phyloP scores from a whole-genome alignment of 1,140 invertebrate genomes.

The Drosophila teissieri region DNA sequence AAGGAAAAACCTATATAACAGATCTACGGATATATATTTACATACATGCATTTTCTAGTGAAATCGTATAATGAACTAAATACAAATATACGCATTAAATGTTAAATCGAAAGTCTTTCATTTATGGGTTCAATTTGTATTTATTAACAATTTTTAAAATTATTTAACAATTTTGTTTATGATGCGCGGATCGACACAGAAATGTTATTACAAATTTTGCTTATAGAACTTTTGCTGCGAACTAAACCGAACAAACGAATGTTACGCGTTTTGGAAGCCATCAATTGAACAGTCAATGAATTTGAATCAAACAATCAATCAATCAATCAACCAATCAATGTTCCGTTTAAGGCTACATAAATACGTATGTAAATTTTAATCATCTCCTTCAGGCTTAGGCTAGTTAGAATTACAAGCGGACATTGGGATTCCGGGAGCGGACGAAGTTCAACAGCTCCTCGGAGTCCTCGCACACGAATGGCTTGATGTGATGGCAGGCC shows the following conservation, averaged over 20 bases:
- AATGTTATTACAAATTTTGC: conserved; percentile 68
- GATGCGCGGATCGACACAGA: conserved; percentile 54
- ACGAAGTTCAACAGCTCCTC: conserved; percentile 96
- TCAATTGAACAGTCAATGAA: conserved; percentile 56
- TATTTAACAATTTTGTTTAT: conserved; percentile 81
- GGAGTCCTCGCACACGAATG: conserved; percentile 96
- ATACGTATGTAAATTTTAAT: conserved; percentile 66
- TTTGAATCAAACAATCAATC: conserved; percentile 38
- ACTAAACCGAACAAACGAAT: conserved; percentile 68
- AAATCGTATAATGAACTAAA: conserved; percentile 66
- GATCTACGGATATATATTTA: conserved; percentile 66
- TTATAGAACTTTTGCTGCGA: conserved; percentile 60
- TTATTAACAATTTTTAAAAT: conserved; percentile 81
- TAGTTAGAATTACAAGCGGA: conserved; percentile 89
- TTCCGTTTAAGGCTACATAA: conserved; percentile 78
- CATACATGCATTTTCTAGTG: conserved; percentile 83
- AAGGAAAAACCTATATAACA: conserved; percentile 49
- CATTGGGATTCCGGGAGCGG: conserved; percentile 92
- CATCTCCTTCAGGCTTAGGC: conserved; percentile 40
- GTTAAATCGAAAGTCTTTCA: conserved; percentile 34
- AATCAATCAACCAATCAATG: conserved; percentile 55
- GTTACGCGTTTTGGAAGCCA: conserved; percentile 54
- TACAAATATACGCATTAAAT: conserved; percentile 59
- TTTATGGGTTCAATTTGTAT: conserved; percentile 68
- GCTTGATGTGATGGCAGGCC: conserved; percentile 95